These are phyloP conservation scores for Rissa tridactyla DNA, from an alignment of 2,113 vertebrate genomes.

Conservation along the genomic window DNA sequence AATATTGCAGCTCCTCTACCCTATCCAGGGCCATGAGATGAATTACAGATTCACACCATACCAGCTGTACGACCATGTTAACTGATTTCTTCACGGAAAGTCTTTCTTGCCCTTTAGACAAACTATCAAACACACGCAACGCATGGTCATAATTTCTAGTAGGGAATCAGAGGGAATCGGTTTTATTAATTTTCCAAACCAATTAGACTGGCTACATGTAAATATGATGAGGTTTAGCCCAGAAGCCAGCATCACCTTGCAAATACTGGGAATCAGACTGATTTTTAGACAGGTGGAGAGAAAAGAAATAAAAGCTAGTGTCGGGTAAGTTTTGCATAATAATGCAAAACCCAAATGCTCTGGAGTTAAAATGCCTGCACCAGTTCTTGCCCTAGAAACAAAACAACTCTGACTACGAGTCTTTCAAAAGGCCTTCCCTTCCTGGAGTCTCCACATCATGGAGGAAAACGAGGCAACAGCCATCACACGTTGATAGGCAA, in stretches of 20 bases:
- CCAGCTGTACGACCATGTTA: background rate
- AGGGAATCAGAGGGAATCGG: background rate
- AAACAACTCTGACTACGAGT: background rate
- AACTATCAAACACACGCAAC: background rate
- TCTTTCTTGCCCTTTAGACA: background rate
- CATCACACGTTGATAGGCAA: background rate
- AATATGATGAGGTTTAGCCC: background rate
- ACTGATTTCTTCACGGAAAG: background rate
- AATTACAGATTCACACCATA: background rate
- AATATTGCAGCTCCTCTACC: background rate
- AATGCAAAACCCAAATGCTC: background rate
- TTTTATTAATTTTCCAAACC: background rate
- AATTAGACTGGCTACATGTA: background rate
- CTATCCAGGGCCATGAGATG: background rate
- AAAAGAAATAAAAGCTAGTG: background rate
- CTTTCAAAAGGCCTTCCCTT: background rate
- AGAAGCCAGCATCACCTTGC: background rate
- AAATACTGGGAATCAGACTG: background rate
- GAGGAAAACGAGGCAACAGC: background rate
- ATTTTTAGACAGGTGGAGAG: background rate
- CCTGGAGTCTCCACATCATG: background rate
- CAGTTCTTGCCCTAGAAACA: background rate
- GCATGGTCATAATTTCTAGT: background rate
- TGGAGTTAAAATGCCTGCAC: background rate
- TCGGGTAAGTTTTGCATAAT: background rate